A percentile compares a stretch with the other conserved stretches of the same genome.
Conservation (phyloP, 2,797 vertebrate genomes). For the Phoebastria nigripes region DNA sequence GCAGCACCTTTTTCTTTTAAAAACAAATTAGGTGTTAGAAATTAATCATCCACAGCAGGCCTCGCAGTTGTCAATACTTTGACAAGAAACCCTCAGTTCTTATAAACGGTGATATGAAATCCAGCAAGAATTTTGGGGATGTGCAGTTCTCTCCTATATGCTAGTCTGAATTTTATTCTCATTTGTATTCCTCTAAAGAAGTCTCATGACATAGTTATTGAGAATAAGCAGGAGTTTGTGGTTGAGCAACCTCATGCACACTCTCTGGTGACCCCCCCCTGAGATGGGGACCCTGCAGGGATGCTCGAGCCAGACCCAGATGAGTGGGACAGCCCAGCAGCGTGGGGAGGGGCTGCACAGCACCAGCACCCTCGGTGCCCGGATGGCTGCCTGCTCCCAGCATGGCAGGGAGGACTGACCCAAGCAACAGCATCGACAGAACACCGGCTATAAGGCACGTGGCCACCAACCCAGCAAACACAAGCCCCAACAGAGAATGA, state of each 20-base stretch:
- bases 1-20: not conserved
- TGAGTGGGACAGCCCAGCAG: not conserved
- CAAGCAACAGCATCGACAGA: not conserved
- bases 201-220: not conserved
- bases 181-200: not conserved
- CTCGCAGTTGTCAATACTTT: not conserved
- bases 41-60: not conserved
- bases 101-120: not conserved
- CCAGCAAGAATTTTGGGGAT: not conserved
- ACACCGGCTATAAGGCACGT: fast-evolving
- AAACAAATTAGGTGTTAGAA: not conserved
- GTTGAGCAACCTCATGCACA: not conserved
- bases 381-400: not conserved
- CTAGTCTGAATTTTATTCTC: not conserved
- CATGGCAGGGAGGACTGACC: too few relatives aligned
- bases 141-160: not conserved
- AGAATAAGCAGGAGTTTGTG: not conserved
- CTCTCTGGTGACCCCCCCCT: not conserved
- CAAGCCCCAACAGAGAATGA: not conserved
- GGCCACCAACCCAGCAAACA: not conserved
- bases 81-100: not conserved
- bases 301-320: fast-evolving
- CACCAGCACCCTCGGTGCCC: too few relatives aligned
- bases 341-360: not conserved
- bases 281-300: not conserved